Evolutionary conservation across 2,888 invertebrate genomes (phyloP).

Genomic region (Dyspetes luteomarginatus): DNA sequence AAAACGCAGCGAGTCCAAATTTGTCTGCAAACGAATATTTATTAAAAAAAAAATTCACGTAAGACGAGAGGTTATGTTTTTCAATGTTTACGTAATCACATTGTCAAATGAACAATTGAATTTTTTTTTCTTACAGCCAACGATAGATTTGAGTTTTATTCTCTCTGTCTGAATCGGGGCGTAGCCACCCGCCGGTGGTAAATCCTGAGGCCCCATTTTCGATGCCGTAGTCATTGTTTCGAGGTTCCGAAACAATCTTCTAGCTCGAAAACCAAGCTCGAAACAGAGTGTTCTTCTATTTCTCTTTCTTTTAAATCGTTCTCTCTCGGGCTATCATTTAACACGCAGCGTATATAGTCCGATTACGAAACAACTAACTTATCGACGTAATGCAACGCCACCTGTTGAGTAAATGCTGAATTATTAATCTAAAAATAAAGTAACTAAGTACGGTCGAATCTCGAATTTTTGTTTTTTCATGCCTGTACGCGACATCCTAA

Average conservation of each 20-base stretch:
- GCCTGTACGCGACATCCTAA: too few species aligned
- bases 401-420: too few species aligned
- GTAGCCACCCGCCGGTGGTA: conserved; percentile 97
- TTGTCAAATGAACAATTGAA: background rate
- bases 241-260: background rate
- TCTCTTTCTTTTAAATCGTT: too few species aligned
- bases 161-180: conserved; percentile 89
- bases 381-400: too few species aligned
- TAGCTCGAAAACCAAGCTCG: background rate
- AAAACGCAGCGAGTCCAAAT: conserved; percentile 28
- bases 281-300: background rate
- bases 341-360: too few species aligned
- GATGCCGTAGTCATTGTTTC: conserved; percentile 79
- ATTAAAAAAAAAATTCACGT: background rate
- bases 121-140: conserved; percentile 71
- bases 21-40: conserved; percentile 38
- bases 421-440: too few species aligned
- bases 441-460: too few species aligned
- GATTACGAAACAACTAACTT: too few species aligned
- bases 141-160: conserved; percentile 79
- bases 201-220: conserved; percentile 88
- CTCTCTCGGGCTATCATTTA: too few species aligned
- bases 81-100: conserved; percentile 55
- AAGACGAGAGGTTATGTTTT: conserved; percentile 49
- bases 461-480: too few species aligned